These are phyloP conservation scores for Horisme vitalbata DNA, from an alignment of 2,888 invertebrate species.

Conservation along the genomic window DNA sequence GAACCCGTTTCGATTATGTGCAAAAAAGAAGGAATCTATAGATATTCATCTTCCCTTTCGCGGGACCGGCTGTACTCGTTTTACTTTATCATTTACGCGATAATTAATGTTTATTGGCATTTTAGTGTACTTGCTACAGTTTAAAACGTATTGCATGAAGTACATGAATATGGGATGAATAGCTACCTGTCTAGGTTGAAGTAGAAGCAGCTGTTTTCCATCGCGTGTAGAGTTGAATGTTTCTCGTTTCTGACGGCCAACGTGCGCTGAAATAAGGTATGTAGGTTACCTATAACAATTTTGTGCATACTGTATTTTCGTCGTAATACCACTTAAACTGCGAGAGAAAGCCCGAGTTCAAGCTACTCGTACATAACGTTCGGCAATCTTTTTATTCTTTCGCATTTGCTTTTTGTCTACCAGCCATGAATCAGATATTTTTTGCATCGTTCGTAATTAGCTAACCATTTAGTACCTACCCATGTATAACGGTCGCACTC, in stretches of 20 bases:
- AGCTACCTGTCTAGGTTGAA: constrained; percentile 60
- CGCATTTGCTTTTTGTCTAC: neutral
- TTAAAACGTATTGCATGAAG: constrained; percentile 8
- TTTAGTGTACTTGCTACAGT: neutral
- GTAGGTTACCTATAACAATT: neutral
- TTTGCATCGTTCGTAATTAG: constrained; percentile 17
- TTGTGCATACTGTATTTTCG: no score
- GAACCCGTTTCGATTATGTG: constrained; percentile 14
- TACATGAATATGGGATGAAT: constrained; percentile 10
- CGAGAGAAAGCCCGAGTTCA: no score
- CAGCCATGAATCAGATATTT: neutral
- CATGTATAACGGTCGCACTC: constrained; percentile 47
- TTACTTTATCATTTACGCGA: constrained; percentile 9
- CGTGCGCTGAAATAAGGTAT: constrained; percentile 53
- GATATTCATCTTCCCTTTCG: constrained; percentile 18
- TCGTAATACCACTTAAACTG: no score
- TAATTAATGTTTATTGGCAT: constrained; percentile 8
- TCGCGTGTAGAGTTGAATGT: constrained; percentile 57
- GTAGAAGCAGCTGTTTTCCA: constrained; percentile 60
- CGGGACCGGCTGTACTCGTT: constrained; percentile 4
- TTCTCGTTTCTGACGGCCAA: constrained; percentile 56
- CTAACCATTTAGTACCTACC: constrained; percentile 24
- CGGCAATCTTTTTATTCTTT: neutral
- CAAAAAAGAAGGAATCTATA: constrained; percentile 14
- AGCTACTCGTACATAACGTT: no score